These are phyloP conservation scores for Acropternis orthonyx DNA, from an alignment of 2,797 vertebrate genomes.

Conservation along the genomic window DNA sequence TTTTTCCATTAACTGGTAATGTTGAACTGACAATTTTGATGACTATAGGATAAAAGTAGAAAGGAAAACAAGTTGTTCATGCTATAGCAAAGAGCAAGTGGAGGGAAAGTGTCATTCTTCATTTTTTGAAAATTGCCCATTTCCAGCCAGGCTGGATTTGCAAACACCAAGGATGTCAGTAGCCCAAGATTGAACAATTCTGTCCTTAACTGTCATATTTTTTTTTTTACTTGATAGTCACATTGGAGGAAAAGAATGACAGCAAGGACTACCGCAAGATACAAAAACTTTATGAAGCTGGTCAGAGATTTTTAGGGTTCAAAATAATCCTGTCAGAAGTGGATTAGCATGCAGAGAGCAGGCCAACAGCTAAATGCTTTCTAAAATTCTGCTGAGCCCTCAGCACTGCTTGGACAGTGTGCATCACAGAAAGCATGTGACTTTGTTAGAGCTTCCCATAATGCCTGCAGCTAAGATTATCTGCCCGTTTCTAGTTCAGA, in stretches of 20 bases:
- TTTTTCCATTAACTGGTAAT: conserved; percentile 42
- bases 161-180: not conserved
- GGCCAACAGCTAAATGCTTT: not conserved
- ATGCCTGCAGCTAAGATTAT: not conserved
- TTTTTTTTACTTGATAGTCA: not conserved
- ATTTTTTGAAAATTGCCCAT: not conserved
- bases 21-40: not conserved
- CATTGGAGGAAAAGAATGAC: not conserved
- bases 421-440: not conserved
- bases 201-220: not conserved
- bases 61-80: not conserved
- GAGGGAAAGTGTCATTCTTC: not conserved
- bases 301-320: not conserved
- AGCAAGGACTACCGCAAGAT: not conserved
- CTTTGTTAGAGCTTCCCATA: not conserved
- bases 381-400: not conserved
- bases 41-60: not conserved
- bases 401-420: not conserved
- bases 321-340: not conserved
- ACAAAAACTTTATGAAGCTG: not conserved
- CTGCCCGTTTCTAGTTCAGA: not conserved
- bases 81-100: not conserved
- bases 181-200: not conserved
- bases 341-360: not conserved
- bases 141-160: not conserved